Evolutionary conservation across 2,888 invertebrate genomes (phyloP), one percentile per base, ranked within the genome.

Genomic region (Theretra japonica): DNA sequence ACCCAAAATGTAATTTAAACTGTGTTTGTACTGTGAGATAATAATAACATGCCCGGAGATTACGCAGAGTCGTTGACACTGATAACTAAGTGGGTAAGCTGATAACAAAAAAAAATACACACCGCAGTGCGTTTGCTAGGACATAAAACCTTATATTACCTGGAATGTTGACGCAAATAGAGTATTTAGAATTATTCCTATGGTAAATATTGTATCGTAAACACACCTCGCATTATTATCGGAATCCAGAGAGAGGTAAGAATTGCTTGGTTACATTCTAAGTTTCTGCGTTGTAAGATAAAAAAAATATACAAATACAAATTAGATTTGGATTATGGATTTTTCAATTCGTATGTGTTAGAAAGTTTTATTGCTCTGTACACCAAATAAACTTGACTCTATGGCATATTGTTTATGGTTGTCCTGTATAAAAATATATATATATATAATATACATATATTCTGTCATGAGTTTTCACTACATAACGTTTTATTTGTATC

Each of bases 21-120:
- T 76, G 41, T 80, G 80, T 84, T 82, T 84, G 77, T 79, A 79
- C 75, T 81, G 78, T 79, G 78, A 84, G 85, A 86, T 86, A 87
- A 84, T 85, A 83, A 83, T 87, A 87, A 81, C 81, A 60, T 80
- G 77, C 74, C 75, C 75, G 76, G 48, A 88, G 91, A 91, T 90
- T 86, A 90, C 76, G 70, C 75, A 72, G 79, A 85, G 90, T 88
- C 90, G 87, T 89, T 89, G 91, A 90, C 90, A 83, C 85, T 86
- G 89, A 88, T 89, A 89, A 83, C 82, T 75, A 82, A 81, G 82
- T 83, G 80, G 85, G 83, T 84, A 81, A 78, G 78, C 82, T 83
- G 89, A 89, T 89, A 91, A 87, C 74, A 72, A 70, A 70, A 69
- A 70, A 69, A 59, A 72, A 70, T 60, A 70, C 48, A 69, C 17